Base-by-base conservation (phyloP, 2,888 invertebrate genomes). In the Acanthococcus lagerstroemiae region DNA sequence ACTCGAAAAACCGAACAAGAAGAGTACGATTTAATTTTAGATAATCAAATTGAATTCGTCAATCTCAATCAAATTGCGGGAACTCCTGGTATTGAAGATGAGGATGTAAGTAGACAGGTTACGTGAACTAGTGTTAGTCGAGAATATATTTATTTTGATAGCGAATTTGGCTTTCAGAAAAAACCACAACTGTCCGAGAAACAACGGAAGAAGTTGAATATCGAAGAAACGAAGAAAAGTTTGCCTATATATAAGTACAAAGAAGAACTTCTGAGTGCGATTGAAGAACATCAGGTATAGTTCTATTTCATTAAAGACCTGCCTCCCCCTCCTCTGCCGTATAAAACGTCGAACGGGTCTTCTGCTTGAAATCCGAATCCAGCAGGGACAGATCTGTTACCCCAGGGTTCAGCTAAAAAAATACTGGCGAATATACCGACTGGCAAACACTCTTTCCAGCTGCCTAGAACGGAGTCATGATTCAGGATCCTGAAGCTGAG, bases 21-120 rank as follows among this genome's bases (percentile, higher is more conserved):
- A 73, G 90, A 95, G 71, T 97, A 97, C 79, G 95, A 97, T 69
- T 80, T 95, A 27, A 78, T 97, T 30, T 77, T 99, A 70, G 95
- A 96, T 75, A 96, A 97, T 76, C 92, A 96, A 77, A 95, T 99
- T 73, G 95, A 97, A 74, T 99, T 99, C 76, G 90, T 99, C 69
- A 94, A 97, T 77, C 88, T 89, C 3, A 44, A 30, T 21, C 25
- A 63, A 24, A 63, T 63, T 22, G 22, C 24, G 24, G 63, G 63
- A 7, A 44, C 37, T 12, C 9, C 90, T 69, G 92, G 90, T 6
- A 83, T 82, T 27, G 80, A 80, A 76, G 76, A 78, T 24, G 70
- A 70, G 65, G 72, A 45, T 4, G 46, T 45, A 45, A 17, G 46
- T 45, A 5, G 46, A 19, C 25, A 26, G 22, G n/a, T n/a, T n/a